Conservation (phyloP, 1,140 invertebrate genomes). For the Aphaenogaster ashmeadi region DNA sequence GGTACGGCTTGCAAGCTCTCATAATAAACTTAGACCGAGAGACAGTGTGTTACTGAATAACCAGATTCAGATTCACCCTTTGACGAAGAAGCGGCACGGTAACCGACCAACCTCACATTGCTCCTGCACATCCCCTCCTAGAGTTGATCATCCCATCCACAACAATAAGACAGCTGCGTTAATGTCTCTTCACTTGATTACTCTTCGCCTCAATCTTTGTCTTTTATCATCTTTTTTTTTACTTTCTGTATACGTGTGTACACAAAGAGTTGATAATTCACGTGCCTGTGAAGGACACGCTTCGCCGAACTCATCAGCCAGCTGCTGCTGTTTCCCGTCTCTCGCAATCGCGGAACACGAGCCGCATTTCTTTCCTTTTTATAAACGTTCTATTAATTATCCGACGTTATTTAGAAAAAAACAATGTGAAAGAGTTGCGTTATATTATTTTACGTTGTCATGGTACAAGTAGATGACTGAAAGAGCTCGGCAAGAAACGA, state of each 20-base stretch:
- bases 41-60: conserved; percentile 87
- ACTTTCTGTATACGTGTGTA: conserved; percentile 47
- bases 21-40: conserved; percentile 87
- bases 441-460: neutral
- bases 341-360: neutral
- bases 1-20: conserved; percentile 87
- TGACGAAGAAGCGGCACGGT: conserved; percentile 84
- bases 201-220: conserved; percentile 78
- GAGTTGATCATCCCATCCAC: conserved; percentile 87
- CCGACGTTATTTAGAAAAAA: neutral
- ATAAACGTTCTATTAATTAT: neutral
- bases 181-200: conserved; percentile 83
- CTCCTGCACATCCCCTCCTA: conserved; percentile 86
- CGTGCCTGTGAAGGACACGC: conserved; percentile 63
- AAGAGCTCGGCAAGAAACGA: conserved; percentile 75
- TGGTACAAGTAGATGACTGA: conserved; percentile 71
- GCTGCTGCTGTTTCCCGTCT: neutral
- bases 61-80: conserved; percentile 86
- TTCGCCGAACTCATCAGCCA: conserved; percentile 76
- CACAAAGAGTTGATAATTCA: conserved; percentile 52
- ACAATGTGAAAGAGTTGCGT: neutral
- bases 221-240: conserved; percentile 76
- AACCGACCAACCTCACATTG: conserved; percentile 84
- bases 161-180: conserved; percentile 88
- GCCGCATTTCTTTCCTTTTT: neutral